Conservation (phyloP, 2,797 vertebrate species). For the Darevskia nairensis region DNA sequence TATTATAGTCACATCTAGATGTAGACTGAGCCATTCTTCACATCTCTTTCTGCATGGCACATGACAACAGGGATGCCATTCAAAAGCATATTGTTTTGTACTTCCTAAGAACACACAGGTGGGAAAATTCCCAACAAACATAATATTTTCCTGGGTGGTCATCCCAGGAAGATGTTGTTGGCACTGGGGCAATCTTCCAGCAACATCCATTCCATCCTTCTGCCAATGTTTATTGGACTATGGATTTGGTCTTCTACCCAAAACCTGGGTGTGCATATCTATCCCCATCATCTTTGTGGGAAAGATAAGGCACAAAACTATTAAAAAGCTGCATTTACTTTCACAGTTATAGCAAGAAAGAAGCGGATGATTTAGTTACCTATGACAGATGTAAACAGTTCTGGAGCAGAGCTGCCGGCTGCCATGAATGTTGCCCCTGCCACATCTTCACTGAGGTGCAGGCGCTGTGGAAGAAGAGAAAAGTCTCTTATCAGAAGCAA, state of each 20-base stretch:
- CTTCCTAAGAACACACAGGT: not conserved
- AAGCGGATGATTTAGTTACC: slow-evolving; percentile 79
- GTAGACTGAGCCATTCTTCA: not conserved
- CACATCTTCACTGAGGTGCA: slow-evolving; percentile 95
- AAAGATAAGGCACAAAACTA: not conserved
- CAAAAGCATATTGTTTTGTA: not conserved
- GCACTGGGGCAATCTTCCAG: not conserved
- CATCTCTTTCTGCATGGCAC: not conserved
- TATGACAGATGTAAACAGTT: slow-evolving; percentile 98
- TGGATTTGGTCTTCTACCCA: not conserved
- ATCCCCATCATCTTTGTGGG: not conserved
- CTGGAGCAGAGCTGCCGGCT: slow-evolving; percentile 96
- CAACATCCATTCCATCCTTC: not conserved
- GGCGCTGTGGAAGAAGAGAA: slow-evolving; percentile 81
- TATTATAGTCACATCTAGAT: not conserved
- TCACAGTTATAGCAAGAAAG: slow-evolving; percentile 24
- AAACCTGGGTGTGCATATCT: no score
- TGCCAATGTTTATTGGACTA: not conserved
- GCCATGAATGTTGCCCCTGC: slow-evolving; percentile 98
- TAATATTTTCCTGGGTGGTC: not conserved
- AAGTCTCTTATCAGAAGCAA: not conserved
- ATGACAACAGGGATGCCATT: not conserved
- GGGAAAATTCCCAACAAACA: not conserved
- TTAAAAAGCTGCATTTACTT: slow-evolving; percentile 5
- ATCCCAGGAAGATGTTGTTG: not conserved